phyloP scores from a whole-genome alignment of 2,888 invertebrate species.

The Heteromurus nitidus region DNA sequence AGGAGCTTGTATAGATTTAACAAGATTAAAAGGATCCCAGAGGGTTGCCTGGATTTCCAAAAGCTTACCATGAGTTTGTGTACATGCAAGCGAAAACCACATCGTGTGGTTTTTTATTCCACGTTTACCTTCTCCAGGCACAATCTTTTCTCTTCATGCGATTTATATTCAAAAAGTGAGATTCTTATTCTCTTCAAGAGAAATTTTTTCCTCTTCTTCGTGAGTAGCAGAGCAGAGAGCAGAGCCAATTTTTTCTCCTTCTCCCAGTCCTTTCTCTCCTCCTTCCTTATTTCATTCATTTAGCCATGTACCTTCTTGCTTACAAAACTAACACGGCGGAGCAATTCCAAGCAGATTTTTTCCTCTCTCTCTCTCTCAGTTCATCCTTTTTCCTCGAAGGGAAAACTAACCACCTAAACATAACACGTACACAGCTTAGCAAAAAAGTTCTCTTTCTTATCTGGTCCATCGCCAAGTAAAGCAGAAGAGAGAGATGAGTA shows the following conservation, averaged over 20 bases:
- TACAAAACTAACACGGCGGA: too few species aligned
- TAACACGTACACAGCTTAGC: not conserved
- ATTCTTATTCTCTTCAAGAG: too few species aligned
- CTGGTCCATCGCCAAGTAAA: constrained; percentile 22
- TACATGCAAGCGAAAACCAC: too few species aligned
- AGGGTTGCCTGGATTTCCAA: constrained; percentile 19
- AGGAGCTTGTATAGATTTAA: constrained; percentile 62
- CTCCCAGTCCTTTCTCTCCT: constrained; percentile 27
- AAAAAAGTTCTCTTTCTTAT: not conserved
- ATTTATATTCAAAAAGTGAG: constrained; percentile 36
- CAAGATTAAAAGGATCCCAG: constrained; percentile 56
- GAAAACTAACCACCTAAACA: constrained; percentile 9
- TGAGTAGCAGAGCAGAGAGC: not conserved
- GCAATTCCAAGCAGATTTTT: too few species aligned
- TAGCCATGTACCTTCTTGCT: constrained; percentile 20
- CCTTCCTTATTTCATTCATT: constrained; percentile 47
- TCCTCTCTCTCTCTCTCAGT: too few species aligned
- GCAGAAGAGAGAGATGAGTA: constrained; percentile 15
- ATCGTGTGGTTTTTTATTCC: too few species aligned
- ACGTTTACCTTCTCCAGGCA: not conserved
- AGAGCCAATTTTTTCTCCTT: constrained; percentile 37
- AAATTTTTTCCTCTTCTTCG: too few species aligned
- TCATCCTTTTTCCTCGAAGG: not conserved
- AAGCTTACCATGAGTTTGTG: too few species aligned
- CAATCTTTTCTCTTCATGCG: not conserved